Evolutionary conservation across 2,888 invertebrate species (phyloP).

Genomic region (Blomia tropicalis): DNA sequence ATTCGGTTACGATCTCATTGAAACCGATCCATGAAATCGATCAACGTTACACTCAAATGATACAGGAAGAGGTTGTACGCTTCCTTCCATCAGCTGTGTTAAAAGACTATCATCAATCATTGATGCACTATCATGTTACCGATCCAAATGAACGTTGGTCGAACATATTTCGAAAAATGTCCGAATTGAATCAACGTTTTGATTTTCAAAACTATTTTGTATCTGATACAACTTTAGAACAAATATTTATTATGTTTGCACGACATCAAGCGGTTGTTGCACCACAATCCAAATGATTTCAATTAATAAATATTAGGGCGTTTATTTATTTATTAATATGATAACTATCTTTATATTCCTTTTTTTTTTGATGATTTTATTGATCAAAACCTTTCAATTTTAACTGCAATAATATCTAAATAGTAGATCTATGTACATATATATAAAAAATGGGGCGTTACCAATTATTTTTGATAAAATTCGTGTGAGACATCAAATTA

Average conservation of each 20-base stretch:
- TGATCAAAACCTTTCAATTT: too few relatives aligned
- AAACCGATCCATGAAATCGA: constrained; percentile 14
- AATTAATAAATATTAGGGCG: too few relatives aligned
- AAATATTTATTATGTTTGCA: background rate
- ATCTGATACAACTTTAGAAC: constrained; percentile 27
- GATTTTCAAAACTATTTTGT: constrained; percentile 27
- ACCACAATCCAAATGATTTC: too few relatives aligned
- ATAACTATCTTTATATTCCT: too few relatives aligned
- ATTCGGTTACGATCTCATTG: constrained; percentile 38
- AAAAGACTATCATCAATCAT: constrained; percentile 29
- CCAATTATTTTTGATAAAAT: too few relatives aligned
- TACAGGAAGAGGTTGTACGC: constrained; percentile 20
- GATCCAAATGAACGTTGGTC: constrained; percentile 25
- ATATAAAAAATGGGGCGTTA: too few relatives aligned
- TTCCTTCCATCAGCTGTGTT: constrained; percentile 25
- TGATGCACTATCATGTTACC: constrained; percentile 26
- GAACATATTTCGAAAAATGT: constrained; percentile 25
- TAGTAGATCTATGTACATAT: too few relatives aligned
- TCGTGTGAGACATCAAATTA: too few relatives aligned
- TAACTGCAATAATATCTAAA: too few relatives aligned
- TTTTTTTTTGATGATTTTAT: too few relatives aligned
- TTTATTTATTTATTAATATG: too few relatives aligned
- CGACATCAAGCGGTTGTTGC: too few relatives aligned
- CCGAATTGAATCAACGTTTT: constrained; percentile 20
- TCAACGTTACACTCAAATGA: background rate